Evolutionary conservation across 2,888 invertebrate genomes (phyloP), one percentile per base, ranked within the genome.

Genomic region (Drosophila niveifrons): DNA sequence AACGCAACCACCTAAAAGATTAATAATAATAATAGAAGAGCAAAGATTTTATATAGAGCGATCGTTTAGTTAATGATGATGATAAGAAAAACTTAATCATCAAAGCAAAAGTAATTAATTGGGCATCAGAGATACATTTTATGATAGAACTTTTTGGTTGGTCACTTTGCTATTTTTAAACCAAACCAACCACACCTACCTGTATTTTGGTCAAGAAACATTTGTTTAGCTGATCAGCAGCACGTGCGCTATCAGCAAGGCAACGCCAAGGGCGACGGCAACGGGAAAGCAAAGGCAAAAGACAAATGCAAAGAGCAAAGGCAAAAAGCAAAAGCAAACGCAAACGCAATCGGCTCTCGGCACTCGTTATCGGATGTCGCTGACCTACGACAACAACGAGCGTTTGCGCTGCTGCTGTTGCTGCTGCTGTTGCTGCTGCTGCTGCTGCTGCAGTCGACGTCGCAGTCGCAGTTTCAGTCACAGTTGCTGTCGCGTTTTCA

Each of bases 351-450:
- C 9, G n/a, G 59, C 18, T 39, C 34, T 29, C 29, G 50, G 59
- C 18, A 43, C 34, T 29, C 29, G 50, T 43, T n/a, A 23, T 28
- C 28, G 41, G 17, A 75, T 70, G 87, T 81, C 76, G 81, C 80
- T 75, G 84, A 84, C 84, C 84, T 84, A 85, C 80, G 66, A 17
- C 82, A 84, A 84, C 72, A 74, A 29, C 48, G 53, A 62, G 55
- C 63, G 57, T 36, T 65, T 65, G 44, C 18, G 63, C 55, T 44
- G 39, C 23, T 10, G 15, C n/a, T 23, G 17, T 46, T 13, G 39
- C n/a, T n/a, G 64, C 15, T 11, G 55, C 13, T 10, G 62, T 28
- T 8, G 39, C 11, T 13, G 52, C 6, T 4, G 41, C 9, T 2
- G 18, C 9, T 15, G 52, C 17, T 18, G 62, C n/a, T n/a, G n/a